Base-by-base conservation (phyloP, 35 echinoderm and acorn worm species). In the Strongylocentrotus purpuratus region DNA sequence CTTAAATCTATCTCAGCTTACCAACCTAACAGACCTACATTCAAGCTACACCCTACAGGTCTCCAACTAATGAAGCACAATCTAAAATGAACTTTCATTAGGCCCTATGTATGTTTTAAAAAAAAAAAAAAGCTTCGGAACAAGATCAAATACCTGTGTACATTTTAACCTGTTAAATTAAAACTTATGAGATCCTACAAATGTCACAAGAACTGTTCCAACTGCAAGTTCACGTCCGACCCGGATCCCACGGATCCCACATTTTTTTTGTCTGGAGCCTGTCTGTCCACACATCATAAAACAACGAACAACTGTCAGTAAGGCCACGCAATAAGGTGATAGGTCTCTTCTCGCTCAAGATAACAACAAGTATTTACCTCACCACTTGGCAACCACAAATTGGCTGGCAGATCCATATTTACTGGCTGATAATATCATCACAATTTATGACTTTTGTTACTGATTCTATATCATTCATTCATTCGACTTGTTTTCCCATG, bases 371-470 rank as follows among this genome's bases (percentile, higher is more conserved):
- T 78, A 78, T 78, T 78, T 78, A 78, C 65, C n/a, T 78, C 65
- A 28, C 0, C 61, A 28, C 61, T 12, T 71, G 18, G 20, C 4
- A n/a, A 78, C 65, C 65, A 78, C 65, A 78, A 78, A 78, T 78
- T 78, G 65, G 65, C 28, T n/a, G 18, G 65, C 65, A 78, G 65
- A 78, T 78, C 65, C 65, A 78, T 78, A 78, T 78, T 78, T 78
- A 78, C 65, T 78, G 65, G 65, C 22, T 15, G 35, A 78, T 10
- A 7, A 50, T 78, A 78, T 78, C 28, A 78, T 78, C 32, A 89
- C 33, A 25, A 89, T 89, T 89, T 89, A 89, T 89, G 87, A 89
- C 87, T 89, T 89, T 89, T 89, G 87, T 46, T 89, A 31, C 85
- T 86, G 85, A 10, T 11, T 2, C 50, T 14, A 55, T 55, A 55